phyloP scores from a whole-genome alignment of 2,888 invertebrate species.

The Norana najaformis region DNA sequence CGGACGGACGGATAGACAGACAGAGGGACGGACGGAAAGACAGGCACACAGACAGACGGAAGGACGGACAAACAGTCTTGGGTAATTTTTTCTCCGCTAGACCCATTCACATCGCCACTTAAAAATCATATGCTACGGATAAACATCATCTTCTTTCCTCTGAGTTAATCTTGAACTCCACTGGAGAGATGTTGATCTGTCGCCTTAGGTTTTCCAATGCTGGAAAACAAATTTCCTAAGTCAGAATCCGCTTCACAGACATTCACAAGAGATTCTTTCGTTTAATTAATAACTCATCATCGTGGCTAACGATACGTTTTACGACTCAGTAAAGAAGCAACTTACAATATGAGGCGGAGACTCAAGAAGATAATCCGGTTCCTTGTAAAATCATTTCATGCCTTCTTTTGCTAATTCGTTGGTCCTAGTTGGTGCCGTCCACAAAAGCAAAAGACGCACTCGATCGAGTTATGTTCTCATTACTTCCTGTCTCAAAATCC shows the following conservation, averaged over 20 bases:
- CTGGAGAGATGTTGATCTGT: background rate
- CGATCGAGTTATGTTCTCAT: background rate
- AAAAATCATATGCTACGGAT: no score
- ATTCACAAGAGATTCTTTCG: background rate
- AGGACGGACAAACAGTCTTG: background rate
- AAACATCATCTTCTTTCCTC: background rate
- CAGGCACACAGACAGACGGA: background rate
- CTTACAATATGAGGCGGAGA: background rate
- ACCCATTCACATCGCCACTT: background rate
- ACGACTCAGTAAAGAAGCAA: no score
- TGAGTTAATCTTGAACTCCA: background rate
- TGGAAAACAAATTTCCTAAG: background rate
- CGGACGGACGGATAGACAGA: background rate
- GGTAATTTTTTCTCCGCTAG: background rate
- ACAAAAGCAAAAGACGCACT: background rate
- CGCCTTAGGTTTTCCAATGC: no score
- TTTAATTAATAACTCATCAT: background rate
- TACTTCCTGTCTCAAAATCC: background rate
- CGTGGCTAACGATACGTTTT: no score
- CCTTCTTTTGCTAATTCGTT: background rate
- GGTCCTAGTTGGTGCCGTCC: background rate
- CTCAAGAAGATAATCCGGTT: background rate
- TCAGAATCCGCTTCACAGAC: background rate
- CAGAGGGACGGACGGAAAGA: background rate
- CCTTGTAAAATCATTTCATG: background rate